phyloP scores from a whole-genome alignment of 1,140 invertebrate species.

The Pristionchus pacificus region DNA sequence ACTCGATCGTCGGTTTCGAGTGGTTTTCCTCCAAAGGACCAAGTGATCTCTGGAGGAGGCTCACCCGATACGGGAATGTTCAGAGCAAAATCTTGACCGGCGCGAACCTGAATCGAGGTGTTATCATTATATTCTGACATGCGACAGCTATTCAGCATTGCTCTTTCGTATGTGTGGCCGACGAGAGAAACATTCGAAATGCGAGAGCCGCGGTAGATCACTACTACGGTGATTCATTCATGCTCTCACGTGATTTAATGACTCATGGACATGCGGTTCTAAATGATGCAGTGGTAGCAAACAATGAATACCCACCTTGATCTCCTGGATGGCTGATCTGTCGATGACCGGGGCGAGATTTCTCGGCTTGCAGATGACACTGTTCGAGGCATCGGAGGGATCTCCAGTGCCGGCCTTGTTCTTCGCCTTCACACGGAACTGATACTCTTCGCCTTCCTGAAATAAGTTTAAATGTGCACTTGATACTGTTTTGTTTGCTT shows the following conservation, averaged over 20 bases:
- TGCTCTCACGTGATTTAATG: no score
- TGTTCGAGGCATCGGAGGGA: constrained; percentile 70
- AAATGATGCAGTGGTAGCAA: no score
- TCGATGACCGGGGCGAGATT: constrained; percentile 87
- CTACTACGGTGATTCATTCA: no score
- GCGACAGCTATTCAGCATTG: no score
- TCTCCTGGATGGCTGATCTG: constrained; percentile 81
- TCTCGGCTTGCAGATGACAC: constrained; percentile 76
- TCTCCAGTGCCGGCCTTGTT: constrained; percentile 89
- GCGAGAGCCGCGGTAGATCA: no score
- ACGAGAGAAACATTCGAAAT: no score
- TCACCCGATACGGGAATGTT: constrained; percentile 88
- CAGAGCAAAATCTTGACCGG: constrained; percentile 85
- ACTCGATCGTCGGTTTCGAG: constrained; percentile 76
- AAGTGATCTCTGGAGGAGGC: constrained; percentile 86
- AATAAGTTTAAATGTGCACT: background rate
- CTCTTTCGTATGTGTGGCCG: no score
- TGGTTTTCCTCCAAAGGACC: constrained; percentile 76
- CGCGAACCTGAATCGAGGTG: constrained; percentile 71
- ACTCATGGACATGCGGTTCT: no score
- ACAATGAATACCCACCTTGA: constrained; percentile 61
- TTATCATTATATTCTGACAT: no score
- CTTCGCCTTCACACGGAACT: constrained; percentile 82
- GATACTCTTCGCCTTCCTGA: constrained; percentile 78
- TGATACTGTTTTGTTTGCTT: no score